phyloP scores from a whole-genome alignment of 1,140 invertebrate genomes.

The Lasaia peninsularis region DNA sequence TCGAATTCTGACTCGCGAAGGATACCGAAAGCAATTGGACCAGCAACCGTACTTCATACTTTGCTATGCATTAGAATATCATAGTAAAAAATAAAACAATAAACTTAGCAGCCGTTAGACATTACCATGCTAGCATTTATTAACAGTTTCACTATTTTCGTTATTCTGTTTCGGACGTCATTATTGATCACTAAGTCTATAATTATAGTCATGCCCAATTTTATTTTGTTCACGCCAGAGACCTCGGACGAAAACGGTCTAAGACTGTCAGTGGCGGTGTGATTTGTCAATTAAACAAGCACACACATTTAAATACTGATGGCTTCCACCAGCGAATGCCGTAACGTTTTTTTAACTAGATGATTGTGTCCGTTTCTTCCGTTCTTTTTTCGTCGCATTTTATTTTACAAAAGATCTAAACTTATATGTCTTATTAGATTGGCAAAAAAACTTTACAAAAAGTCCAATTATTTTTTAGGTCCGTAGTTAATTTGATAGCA shows the following conservation, averaged over 20 bases:
- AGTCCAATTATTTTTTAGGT: slow-evolving; percentile 20
- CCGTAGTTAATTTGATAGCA: slow-evolving; percentile 45
- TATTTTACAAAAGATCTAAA: slow-evolving; percentile 3
- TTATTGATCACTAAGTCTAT: too few relatives aligned
- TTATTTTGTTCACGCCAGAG: too few relatives aligned
- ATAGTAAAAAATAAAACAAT: too few relatives aligned
- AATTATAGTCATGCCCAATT: too few relatives aligned
- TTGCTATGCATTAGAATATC: too few relatives aligned
- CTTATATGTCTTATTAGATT: slow-evolving; percentile 8
- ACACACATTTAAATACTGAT: not conserved
- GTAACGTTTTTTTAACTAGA: not conserved
- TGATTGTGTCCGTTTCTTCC: not conserved
- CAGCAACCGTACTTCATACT: too few relatives aligned
- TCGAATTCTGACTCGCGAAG: too few relatives aligned
- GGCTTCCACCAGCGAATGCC: not conserved
- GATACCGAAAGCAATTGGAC: too few relatives aligned
- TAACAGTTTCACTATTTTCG: too few relatives aligned
- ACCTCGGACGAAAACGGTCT: slow-evolving; percentile 43
- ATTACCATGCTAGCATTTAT: too few relatives aligned
- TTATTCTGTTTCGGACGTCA: too few relatives aligned
- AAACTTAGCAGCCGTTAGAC: too few relatives aligned
- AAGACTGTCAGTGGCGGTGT: slow-evolving; percentile 37
- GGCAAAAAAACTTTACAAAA: slow-evolving; percentile 10
- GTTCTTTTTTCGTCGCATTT: not conserved
- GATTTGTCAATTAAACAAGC: slow-evolving; percentile 52